Conservation (phyloP, 2,113 vertebrate species). For the Anser cygnoides region DNA sequence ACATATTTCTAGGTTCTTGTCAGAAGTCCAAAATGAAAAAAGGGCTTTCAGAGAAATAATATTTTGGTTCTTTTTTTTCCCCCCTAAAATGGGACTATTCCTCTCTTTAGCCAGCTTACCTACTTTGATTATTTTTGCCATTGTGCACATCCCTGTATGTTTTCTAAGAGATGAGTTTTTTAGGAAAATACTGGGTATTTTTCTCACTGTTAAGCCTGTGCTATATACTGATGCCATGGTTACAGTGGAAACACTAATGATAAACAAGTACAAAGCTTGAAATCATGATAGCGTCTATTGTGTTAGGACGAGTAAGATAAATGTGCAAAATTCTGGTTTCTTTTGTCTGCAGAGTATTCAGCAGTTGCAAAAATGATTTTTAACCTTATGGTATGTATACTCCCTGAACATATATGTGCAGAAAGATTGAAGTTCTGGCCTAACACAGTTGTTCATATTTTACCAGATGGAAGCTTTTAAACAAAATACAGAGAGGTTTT, state of each 20-base stretch:
- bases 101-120: neutral
- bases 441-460: neutral
- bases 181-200: constrained; percentile 35
- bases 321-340: neutral
- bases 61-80: neutral
- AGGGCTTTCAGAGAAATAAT: neutral
- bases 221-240: constrained; percentile 76
- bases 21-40: neutral
- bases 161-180: constrained; percentile 20
- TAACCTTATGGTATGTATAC: neutral
- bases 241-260: constrained; percentile 67
- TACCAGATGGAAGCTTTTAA: neutral
- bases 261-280: constrained; percentile 58
- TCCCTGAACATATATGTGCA: neutral
- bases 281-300: constrained; percentile 31
- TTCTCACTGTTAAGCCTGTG: constrained; percentile 56
- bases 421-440: neutral
- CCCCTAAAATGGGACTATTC: neutral
- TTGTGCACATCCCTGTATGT: neutral
- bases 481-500: neutral
- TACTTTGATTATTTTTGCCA: neutral
- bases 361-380: neutral
- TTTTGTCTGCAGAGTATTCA: neutral
- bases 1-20: neutral
- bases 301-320: constrained; percentile 24